A percentile compares a stretch with the other conserved stretches of the same genome.
Conservation (phyloP, 1,140 invertebrate species). For the Bombus fervidus region DNA sequence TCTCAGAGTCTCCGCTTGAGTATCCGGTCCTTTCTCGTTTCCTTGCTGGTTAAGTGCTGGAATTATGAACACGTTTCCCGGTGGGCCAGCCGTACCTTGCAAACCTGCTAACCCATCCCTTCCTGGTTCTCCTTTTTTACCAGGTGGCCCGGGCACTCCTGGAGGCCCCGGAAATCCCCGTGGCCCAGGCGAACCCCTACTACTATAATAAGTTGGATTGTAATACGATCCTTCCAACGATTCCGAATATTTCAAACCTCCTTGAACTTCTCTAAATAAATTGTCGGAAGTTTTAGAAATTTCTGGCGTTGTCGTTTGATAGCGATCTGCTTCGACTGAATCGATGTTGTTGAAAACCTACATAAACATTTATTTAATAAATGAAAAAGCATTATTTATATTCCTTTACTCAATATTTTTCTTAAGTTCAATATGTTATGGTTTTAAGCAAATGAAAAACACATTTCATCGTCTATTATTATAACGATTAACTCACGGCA, state of each 20-base stretch:
- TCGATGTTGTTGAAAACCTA: background rate
- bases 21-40: constrained; percentile 90
- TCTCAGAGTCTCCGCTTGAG: constrained; percentile 88
- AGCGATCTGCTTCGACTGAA: background rate
- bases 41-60: constrained; percentile 85
- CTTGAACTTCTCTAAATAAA: background rate
- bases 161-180: constrained; percentile 67
- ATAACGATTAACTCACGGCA: constrained; percentile 5
- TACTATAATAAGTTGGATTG: constrained; percentile 28
- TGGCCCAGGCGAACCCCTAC: constrained; percentile 57
- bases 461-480: background rate
- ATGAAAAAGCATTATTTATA: background rate
- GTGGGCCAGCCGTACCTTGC: constrained; percentile 59
- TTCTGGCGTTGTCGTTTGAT: constrained; percentile 4
- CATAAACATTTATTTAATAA: background rate
- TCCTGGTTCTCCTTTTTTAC: constrained; percentile 66
- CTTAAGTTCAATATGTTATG: too few species aligned
- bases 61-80: constrained; percentile 91
- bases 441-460: too few species aligned
- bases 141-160: constrained; percentile 51
- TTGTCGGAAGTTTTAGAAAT: constrained; percentile 2
- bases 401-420: background rate
- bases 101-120: constrained; percentile 62
- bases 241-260: background rate
- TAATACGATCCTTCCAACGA: constrained; percentile 40